These are phyloP conservation scores for Lasiurus borealis DNA, from an alignment of 2,113 vertebrate genomes.

Conservation along the genomic window DNA sequence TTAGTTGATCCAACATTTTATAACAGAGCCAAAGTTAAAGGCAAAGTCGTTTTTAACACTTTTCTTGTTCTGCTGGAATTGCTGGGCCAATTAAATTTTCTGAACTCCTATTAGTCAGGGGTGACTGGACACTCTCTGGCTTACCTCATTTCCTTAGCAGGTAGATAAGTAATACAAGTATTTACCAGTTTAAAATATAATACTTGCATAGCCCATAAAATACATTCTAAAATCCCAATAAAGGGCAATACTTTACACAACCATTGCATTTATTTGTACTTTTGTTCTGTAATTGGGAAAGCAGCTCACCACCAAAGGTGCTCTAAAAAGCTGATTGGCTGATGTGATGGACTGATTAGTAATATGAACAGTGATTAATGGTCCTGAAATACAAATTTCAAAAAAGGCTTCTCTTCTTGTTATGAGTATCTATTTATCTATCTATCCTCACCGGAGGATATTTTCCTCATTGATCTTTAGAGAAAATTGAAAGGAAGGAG, in stretches of 20 bases:
- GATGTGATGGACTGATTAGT: neutral
- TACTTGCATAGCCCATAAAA: neutral
- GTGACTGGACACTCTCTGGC: neutral
- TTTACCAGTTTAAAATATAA: neutral
- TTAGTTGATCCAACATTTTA: constrained; percentile 54
- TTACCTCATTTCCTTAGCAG: constrained; percentile 25
- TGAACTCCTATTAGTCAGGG: constrained; percentile 37
- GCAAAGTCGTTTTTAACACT: constrained; percentile 18
- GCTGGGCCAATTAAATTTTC: constrained; percentile 43
- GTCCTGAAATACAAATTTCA: neutral
- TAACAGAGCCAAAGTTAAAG: constrained; percentile 62
- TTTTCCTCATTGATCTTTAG: neutral
- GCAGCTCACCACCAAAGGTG: neutral
- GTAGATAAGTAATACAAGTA: constrained; percentile 24
- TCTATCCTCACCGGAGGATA: neutral
- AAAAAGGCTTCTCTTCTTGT: neutral
- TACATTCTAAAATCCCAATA: neutral
- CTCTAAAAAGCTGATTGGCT: neutral
- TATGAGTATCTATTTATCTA: neutral
- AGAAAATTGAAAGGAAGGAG: neutral
- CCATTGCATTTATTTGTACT: neutral
- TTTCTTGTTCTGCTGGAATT: constrained; percentile 52
- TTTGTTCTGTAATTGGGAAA: neutral
- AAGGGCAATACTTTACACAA: neutral
- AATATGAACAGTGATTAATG: neutral